Conservation (phyloP, 2,113 vertebrate genomes). For the Plestiodon gilberti region DNA sequence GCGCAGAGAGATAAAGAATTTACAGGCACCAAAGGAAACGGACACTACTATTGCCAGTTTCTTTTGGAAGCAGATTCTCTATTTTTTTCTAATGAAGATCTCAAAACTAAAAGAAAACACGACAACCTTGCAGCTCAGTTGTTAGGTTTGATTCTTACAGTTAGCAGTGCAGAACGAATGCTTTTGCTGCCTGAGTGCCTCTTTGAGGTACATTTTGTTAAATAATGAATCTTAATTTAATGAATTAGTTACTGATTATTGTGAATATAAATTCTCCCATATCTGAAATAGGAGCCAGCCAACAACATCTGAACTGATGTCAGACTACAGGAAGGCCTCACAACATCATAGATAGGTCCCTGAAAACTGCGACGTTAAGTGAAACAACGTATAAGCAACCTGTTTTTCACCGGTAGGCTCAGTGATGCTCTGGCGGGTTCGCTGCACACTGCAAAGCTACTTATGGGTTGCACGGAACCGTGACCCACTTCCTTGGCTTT, state of each 20-base stretch:
- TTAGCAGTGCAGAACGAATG: background rate
- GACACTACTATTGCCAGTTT: background rate
- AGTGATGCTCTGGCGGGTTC: no score
- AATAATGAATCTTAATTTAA: background rate
- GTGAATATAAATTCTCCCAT: background rate
- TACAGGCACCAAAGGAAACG: background rate
- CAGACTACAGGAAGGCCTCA: no score
- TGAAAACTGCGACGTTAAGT: no score
- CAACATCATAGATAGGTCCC: no score
- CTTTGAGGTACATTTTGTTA: background rate
- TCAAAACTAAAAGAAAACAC: background rate
- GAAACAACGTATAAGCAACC: no score
- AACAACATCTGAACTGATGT: background rate
- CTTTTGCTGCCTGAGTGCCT: background rate
- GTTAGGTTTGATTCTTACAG: conserved; percentile 3
- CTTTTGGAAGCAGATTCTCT: background rate
- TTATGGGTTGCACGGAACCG: no score
- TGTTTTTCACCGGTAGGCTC: no score
- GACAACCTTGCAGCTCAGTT: background rate
- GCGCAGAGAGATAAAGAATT: background rate
- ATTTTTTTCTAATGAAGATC: background rate
- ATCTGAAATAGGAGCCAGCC: background rate
- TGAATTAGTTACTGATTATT: background rate
- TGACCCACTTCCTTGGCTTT: no score
- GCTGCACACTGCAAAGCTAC: no score